Evolutionary conservation across 2,797 vertebrate species (phyloP), one percentile per base, ranked within the genome.

Genomic region (Sebastes variabilis): DNA sequence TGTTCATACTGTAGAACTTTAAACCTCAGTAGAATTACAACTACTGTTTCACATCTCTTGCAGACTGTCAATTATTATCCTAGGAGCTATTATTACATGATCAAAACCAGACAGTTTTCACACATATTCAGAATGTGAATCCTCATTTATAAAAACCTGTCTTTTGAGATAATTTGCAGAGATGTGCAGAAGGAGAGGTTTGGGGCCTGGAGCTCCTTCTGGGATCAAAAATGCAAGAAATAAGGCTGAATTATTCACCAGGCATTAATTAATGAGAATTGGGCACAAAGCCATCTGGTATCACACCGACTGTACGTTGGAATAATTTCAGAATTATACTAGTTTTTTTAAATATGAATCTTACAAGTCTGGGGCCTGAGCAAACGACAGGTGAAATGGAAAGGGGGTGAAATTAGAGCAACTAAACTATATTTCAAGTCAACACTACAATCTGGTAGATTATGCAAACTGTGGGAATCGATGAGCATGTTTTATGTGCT

Each of bases 191-290:
- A 46, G 14, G 22, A 60, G 18, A 72, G 1, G n/a, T 67, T 73
- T 8, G 38, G 24, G 22, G 32, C 69, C 67, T 38, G 46, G 20
- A 64, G 75, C 46, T 75, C 55, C 38, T 73, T 64, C 55, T 38
- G 49, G 10, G 52, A 72, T 72, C 16, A 82, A 70, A 83, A 83
- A 87, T 76, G 68, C 77, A 81, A 62, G 75, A 82, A 20, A 70
- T 60, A 72, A 52, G 49, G 12, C 61, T 85, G 60, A 89, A 91
- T 91, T 87, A 92, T 92, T 87, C 67, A 89, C 30, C 20, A 76
- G 11, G 32, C 13, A 30, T 79, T 56, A 69, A 88, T 84, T 68
- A 74, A 30, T 38, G 42, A 61, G 32, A 69, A 75, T 77, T 16
- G 81, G 32, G 56, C 20, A 70, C 29, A 61, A 66, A 72, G 46